These are phyloP conservation scores for Buceros bicornis DNA, from an alignment of 2,797 vertebrate genomes.

Conservation along the genomic window DNA sequence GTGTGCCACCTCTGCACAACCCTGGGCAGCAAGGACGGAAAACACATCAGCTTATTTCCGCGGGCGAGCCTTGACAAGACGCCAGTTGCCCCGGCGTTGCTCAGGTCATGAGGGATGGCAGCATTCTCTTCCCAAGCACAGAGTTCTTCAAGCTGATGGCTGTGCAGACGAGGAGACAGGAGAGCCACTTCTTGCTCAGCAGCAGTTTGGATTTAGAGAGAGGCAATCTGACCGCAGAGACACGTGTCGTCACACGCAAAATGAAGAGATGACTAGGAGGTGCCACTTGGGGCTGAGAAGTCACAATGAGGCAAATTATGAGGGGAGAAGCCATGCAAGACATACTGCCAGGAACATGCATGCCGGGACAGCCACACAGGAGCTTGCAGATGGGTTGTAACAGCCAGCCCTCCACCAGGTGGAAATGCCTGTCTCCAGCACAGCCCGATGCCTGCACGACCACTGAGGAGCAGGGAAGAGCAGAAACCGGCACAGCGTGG, in stretches of 20 bases:
- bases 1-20: neutral
- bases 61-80: neutral
- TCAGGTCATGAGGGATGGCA: neutral
- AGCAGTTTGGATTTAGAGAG: neutral
- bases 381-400: neutral
- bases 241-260: fast-evolving
- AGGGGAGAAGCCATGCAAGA: conserved; percentile 39
- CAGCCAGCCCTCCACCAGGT: neutral
- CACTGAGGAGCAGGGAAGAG: neutral
- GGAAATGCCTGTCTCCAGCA: neutral
- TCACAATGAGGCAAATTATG: neutral
- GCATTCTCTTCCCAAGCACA: neutral
- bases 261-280: neutral
- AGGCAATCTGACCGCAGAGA: neutral
- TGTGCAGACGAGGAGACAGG: neutral
- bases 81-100: fast-evolving
- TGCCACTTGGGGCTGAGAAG: neutral
- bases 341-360: neutral
- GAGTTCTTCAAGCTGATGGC: neutral
- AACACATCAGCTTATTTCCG: neutral
- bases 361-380: neutral
- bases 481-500: neutral
- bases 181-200: neutral
- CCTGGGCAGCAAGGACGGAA: neutral
- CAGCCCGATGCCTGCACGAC: neutral